Evolutionary conservation across 1,140 invertebrate species (phyloP), one percentile per base, ranked within the genome.

Genomic region (Chelonus insularis): DNA sequence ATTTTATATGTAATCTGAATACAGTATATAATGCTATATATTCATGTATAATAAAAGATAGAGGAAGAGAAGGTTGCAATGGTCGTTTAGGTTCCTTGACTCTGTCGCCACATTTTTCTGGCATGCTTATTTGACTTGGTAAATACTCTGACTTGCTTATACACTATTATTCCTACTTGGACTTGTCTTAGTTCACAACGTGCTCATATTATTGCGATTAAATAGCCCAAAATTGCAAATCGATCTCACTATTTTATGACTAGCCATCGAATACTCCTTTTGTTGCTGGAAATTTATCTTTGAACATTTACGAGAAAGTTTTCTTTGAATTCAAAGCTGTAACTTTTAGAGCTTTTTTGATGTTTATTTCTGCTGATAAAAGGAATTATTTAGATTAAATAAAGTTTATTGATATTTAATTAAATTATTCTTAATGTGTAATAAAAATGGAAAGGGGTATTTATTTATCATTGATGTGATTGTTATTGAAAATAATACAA

Each of bases 61-160:
- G 45, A 51, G 57, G 59, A 41, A 65, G 45, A 62, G 36, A 50
- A 50, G 61, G 59, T 34, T 39, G 65, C 21, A 16, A 43, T 55
- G 29, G 37, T 45, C 29, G 25, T 54, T 36, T 55, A 63, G 72
- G 74, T 77, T 78, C 72, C 68, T 77, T 74, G 72, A 77, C 73
- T 78, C 65, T 58, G 56, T 51, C 62, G 65, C 65, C 67, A 68
- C 71, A 73, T 78, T 77, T 77, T 77, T 73, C 72, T 70, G 67
- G 65, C 71, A 64, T 68, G 50, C 65, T 48, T 79, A 78, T 78
- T 79, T 80, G 78, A 79, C 73, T 80, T 80, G 78, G 75, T 80
- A 79, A 79, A 55, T 80, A 62, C 69, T 68, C 68, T 72, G 72
- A 71, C 74, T n/a, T n/a, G n/a, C 73, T 75, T 71, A 72, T 74